Evolutionary conservation across 1,140 invertebrate genomes (phyloP).

Genomic region (Acyrthosiphon pisum): DNA sequence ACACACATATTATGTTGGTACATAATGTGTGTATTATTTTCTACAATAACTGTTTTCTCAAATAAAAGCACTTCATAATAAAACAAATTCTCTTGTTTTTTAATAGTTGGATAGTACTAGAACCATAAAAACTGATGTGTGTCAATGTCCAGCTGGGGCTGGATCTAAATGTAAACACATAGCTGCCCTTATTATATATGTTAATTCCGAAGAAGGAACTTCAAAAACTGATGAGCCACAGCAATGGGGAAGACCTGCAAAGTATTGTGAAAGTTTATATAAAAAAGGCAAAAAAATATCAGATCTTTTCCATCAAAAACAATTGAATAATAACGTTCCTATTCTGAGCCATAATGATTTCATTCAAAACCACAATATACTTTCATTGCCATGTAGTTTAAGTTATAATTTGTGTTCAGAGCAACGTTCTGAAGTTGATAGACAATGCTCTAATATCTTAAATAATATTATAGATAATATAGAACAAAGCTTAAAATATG

Average conservation of each 20-base stretch:
- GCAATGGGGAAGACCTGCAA: background rate
- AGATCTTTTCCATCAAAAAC: background rate
- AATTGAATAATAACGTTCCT: background rate
- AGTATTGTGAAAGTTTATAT: background rate
- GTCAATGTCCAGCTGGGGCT: background rate
- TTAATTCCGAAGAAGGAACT: background rate
- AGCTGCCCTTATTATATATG: background rate
- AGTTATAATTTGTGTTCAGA: background rate
- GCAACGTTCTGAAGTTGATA: background rate
- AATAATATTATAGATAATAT: too few species aligned
- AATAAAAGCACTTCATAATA: background rate
- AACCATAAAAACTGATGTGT: background rate
- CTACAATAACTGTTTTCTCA: background rate
- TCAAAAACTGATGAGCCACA: background rate
- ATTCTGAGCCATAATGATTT: background rate
- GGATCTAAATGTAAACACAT: background rate
- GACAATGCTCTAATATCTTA: background rate
- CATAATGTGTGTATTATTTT: background rate
- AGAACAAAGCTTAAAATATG: too few species aligned
- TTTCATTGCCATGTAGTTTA: background rate
- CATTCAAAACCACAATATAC: background rate
- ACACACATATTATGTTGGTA: background rate
- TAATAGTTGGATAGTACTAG: background rate
- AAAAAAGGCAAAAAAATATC: slow-evolving; percentile 10
- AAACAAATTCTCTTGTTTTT: background rate